Evolutionary conservation across 2,113 vertebrate genomes (phyloP).

Genomic region (Alaudala cheleensis): DNA sequence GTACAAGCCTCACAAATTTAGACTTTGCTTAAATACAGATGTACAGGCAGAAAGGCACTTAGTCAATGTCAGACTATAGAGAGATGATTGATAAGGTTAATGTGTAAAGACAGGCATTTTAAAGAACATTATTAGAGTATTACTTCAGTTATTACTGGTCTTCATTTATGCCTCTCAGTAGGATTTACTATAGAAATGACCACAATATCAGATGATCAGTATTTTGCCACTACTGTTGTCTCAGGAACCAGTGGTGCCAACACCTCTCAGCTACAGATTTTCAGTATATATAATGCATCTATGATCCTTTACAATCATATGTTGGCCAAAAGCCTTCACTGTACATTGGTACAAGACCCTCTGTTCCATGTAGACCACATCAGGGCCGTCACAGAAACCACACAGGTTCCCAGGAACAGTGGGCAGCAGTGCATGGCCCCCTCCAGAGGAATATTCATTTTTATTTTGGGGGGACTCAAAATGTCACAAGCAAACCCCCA

Average conservation of each 20-base stretch:
- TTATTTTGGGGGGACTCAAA: background rate
- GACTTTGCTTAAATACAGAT: background rate
- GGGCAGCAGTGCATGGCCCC: background rate
- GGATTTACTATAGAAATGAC: background rate
- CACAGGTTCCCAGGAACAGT: background rate
- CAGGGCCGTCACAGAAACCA: background rate
- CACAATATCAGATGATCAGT: background rate
- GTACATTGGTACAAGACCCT: background rate
- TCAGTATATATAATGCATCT: background rate
- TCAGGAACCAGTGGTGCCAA: background rate
- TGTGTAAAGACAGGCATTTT: background rate
- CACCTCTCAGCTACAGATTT: background rate
- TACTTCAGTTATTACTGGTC: background rate
- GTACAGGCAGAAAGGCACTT: background rate
- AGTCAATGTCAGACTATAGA: background rate
- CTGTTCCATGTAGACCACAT: background rate
- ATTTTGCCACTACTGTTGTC: background rate
- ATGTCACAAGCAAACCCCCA: background rate
- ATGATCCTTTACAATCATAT: background rate
- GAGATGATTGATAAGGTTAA: background rate
- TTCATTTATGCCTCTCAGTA: background rate
- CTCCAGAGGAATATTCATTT: background rate
- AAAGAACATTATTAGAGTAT: background rate
- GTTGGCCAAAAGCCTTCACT: background rate
- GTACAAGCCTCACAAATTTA: background rate